Base-by-base conservation (phyloP, 2,888 invertebrate species). In the Brachyptera putata region DNA sequence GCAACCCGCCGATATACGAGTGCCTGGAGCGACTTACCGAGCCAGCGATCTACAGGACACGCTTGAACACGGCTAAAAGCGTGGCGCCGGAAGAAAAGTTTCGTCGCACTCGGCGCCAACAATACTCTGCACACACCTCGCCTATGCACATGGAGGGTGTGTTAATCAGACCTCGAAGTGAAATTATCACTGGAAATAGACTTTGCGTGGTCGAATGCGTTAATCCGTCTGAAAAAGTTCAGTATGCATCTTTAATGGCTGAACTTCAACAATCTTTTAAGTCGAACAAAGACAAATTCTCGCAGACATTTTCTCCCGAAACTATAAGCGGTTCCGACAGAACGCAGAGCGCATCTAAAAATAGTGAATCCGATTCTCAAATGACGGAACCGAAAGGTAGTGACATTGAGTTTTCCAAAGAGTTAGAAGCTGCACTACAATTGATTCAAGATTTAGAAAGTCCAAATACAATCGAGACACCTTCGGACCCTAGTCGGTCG, bases 371-470 rank as follows among this genome's bases (percentile, higher is more conserved):
- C 18, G 61, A 62, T 30, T 65, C 65, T 2, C 63, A 61, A 37
- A 62, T 55, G 62, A 63, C 65, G 34, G 65, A 62, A 36, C 58
- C 75, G 64, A 67, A 67, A 37, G 74, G 72, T 61, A 77, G 76
- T 68, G 77, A 77, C 64, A 72, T 75, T 2, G 77, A 77, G 64
- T 77, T 77, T 65, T 76, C 76, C 30, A 77, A 76, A 65, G 77
- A 79, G 66, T 67, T 78, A 57, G 78, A 78, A 65, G 78, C 78
- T 2, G 78, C 77, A 3, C 68, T 78, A 26, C 77, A 79, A 65
- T 67, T 78, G 37, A 77, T 79, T 56, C 78, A 77, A 67, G 78
- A 78, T 66, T 67, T 78, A 62, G 78, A 77, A 66, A 77, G 77
- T 67, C 78, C 78, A 1, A 77, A 76, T 64, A 77, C 77, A 21